Conservation (phyloP, 2,888 invertebrate species). For the Thereva unica region DNA sequence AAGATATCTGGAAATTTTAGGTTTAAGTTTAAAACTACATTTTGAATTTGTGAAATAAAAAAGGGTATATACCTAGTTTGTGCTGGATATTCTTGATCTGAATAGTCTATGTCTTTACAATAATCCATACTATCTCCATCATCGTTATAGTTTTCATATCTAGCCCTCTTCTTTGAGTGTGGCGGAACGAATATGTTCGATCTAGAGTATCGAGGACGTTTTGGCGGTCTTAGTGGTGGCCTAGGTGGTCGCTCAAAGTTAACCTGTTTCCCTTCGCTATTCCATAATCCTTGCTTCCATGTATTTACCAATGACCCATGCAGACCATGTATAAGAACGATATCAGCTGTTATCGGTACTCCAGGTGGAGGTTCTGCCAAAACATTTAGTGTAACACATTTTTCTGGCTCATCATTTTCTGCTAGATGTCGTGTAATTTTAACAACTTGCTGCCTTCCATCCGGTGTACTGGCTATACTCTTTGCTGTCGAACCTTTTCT, state of each 20-base stretch:
- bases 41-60: neutral
- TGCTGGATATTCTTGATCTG: conserved; percentile 30
- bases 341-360: conserved; percentile 63
- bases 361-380: conserved; percentile 55
- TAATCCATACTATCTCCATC: neutral
- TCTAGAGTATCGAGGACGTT: conserved; percentile 53
- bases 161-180: conserved; percentile 52
- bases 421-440: conserved; percentile 25
- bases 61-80: conserved; percentile 26
- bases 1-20: conserved; percentile 42
- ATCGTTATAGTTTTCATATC: conserved; percentile 44
- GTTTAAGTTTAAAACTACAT: neutral
- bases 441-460: neutral
- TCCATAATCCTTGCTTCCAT: conserved; percentile 80
- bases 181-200: conserved; percentile 50
- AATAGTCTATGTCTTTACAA: neutral
- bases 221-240: conserved; percentile 55
- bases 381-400: conserved; percentile 54
- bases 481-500: conserved; percentile 46
- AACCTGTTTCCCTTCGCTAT: conserved; percentile 54
- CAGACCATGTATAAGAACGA: conserved; percentile 80
- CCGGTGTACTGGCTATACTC: conserved; percentile 17
- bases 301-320: conserved; percentile 75
- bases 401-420: conserved; percentile 46
- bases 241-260: conserved; percentile 55